Evolutionary conservation across 2,888 invertebrate species (phyloP).

Genomic region (Gymnosoma rotundatum): DNA sequence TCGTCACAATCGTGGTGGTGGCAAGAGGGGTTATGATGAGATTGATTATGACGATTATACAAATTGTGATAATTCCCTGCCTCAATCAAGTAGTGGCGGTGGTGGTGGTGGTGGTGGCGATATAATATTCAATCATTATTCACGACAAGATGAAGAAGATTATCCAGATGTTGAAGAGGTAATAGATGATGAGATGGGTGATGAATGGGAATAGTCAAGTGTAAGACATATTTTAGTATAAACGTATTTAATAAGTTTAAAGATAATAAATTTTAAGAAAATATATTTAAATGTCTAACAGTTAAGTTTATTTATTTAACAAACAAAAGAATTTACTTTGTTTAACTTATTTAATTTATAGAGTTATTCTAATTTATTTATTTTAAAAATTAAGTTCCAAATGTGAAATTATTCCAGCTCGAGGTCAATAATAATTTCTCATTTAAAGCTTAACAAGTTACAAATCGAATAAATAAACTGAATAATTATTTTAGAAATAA

Average conservation of each 20-base stretch:
- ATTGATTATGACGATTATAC: constrained; percentile 76
- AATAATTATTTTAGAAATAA: too few species aligned
- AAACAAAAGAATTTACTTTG: background rate
- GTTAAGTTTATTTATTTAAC: too few species aligned
- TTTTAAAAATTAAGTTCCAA: too few species aligned
- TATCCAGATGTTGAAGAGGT: constrained; percentile 66
- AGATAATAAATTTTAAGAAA: background rate
- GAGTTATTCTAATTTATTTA: too few species aligned
- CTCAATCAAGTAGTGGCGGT: constrained; percentile 71
- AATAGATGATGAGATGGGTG: constrained; percentile 67
- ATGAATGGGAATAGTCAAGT: constrained; percentile 59
- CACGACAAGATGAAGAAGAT: constrained; percentile 76
- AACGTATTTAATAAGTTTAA: background rate
- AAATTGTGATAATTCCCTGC: constrained; percentile 71
- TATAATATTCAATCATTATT: constrained; percentile 80
- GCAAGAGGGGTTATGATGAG: constrained; percentile 69
- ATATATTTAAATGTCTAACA: too few species aligned
- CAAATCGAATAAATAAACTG: too few species aligned
- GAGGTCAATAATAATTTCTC: too few species aligned
- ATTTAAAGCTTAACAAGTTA: too few species aligned
- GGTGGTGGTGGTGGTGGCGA: constrained; percentile 72
- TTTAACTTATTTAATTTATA: background rate
- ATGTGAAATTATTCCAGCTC: too few species aligned
- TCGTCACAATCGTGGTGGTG: constrained; percentile 32
- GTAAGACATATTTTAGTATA: background rate